Base-by-base conservation (phyloP, 2,888 invertebrate species). In the Coleophora deauratella region DNA sequence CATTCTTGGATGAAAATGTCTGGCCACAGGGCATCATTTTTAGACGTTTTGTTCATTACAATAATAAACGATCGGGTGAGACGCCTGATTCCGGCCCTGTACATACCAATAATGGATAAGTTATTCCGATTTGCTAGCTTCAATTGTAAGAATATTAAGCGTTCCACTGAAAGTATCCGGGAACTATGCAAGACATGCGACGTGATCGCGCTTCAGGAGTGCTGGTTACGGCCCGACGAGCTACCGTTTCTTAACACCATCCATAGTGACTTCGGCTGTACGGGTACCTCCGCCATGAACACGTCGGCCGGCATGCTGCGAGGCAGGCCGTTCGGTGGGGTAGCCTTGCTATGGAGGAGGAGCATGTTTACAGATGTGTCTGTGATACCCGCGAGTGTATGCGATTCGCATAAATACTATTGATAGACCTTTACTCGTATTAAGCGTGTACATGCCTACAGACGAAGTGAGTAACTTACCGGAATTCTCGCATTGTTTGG, bases 221-320 rank as follows among this genome's bases (percentile, higher is more conserved):
- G 49, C 0, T 57, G 57, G 54, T 35, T 56, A 2, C 32, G 54
- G 8, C 55, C 51, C 0, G 43, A 55, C 11, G 54, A 58, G 11
- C 13, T 58, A 0, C 27, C 46, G 0, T 39, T 15, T 6, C n/a
- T 37, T 6, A n/a, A 11, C 4, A 9, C 6, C 2, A 15, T 31
- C n/a, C 3, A 15, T 14, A n/a, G 2, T 3, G 15, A 27, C 9
- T 37, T 37, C 30, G 27, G 7, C 15, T 37, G 8, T 15, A 39
- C 42, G 1, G 44, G 42, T 1, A 33, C 11, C 3, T 42, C 46
- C 8, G 44, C 46, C 0, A 41, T 49, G 2, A 43, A 47, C 11
- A 40, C 41, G 9, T 13, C 36, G 13, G 44, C 38, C 1, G 44
- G 47, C 3, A 9, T 42, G 2, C 32, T 48, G 35, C 12, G 36